Percentiles rank a stretch among this genome's conserved stretches.
Conservation (phyloP, 1,140 invertebrate species). For the Cylas formicarius region DNA sequence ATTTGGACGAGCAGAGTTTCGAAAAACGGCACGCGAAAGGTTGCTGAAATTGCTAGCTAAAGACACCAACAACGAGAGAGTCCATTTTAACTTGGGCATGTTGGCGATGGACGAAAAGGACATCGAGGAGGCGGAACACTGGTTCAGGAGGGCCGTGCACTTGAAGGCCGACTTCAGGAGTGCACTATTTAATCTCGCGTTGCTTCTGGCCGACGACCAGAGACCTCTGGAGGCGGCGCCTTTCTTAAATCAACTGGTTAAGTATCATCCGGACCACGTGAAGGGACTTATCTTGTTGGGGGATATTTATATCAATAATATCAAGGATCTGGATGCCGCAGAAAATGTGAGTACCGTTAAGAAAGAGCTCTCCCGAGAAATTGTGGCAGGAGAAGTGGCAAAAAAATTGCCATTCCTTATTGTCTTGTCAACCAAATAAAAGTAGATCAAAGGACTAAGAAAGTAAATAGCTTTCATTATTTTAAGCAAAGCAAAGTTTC, state of each 20-base stretch:
- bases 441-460: too few relatives aligned
- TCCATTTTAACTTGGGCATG: constrained; percentile 89
- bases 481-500: too few relatives aligned
- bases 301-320: constrained; percentile 94
- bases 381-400: too few relatives aligned
- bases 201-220: constrained; percentile 81
- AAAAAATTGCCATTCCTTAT: neutral
- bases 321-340: constrained; percentile 88
- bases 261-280: constrained; percentile 87
- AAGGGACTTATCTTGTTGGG: constrained; percentile 91
- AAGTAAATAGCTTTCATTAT: too few relatives aligned
- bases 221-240: constrained; percentile 86
- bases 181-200: constrained; percentile 89
- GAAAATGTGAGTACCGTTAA: constrained; percentile 76
- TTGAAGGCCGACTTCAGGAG: constrained; percentile 81
- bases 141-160: constrained; percentile 79
- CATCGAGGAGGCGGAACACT: constrained; percentile 77
- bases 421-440: neutral
- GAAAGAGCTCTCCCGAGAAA: too few relatives aligned
- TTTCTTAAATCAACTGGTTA: constrained; percentile 84
- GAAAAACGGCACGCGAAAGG: constrained; percentile 69
- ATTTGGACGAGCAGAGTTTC: constrained; percentile 67
- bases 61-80: constrained; percentile 74
- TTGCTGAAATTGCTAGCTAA: constrained; percentile 75
- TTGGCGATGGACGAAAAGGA: constrained; percentile 91